Evolutionary conservation across 1,140 invertebrate species (phyloP).

Genomic region (Helicoverpa armigera): DNA sequence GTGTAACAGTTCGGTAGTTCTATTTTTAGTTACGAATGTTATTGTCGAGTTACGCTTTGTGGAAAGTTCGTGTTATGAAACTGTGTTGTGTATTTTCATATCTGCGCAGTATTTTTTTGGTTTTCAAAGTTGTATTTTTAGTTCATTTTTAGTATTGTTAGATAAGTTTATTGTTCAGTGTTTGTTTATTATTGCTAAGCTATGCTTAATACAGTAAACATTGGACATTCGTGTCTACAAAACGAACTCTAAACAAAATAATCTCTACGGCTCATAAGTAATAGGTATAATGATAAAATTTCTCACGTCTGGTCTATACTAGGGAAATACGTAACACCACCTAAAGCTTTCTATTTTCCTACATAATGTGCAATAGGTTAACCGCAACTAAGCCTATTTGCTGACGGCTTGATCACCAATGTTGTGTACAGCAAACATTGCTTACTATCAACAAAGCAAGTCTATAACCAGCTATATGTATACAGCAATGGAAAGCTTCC

Average conservation of each 20-base stretch:
- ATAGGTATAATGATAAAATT: no score
- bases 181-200: no score
- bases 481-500: neutral
- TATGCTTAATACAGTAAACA: no score
- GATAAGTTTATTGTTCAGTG: no score
- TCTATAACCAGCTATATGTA: neutral
- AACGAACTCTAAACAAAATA: no score
- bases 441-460: slow-evolving; percentile 7
- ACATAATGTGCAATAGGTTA: slow-evolving; percentile 3
- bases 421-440: slow-evolving; percentile 34
- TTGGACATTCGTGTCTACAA: no score
- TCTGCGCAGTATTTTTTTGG: neutral
- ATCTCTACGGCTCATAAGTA: no score
- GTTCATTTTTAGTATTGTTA: no score
- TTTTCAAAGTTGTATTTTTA: no score
- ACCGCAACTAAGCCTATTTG: slow-evolving; percentile 35
- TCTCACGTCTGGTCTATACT: no score
- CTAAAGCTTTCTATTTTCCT: slow-evolving; percentile 12
- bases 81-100: neutral
- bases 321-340: neutral
- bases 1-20: neutral
- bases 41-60: neutral
- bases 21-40: slow-evolving; percentile 23
- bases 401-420: slow-evolving; percentile 41
- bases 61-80: neutral